Evolutionary conservation across 2,888 invertebrate genomes (phyloP), one percentile per base, ranked within the genome.

Genomic region (Ferrisia virgata): DNA sequence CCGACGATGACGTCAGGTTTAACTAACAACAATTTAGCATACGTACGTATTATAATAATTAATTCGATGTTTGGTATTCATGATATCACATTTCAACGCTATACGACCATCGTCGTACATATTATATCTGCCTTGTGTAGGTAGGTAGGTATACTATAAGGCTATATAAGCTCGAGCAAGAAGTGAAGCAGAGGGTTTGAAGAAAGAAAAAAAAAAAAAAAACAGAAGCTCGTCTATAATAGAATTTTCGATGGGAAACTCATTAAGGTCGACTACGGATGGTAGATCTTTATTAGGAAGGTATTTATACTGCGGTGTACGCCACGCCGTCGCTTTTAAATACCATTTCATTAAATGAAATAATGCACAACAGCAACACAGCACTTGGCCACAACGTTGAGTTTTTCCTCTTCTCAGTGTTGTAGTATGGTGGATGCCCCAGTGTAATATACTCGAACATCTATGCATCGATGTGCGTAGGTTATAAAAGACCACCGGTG

Each of bases 161-260:
- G n/a, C n/a, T n/a, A n/a, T n/a, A n/a, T n/a, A n/a, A n/a, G n/a
- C n/a, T n/a, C n/a, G n/a, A n/a, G n/a, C n/a, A n/a, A n/a, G n/a
- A n/a, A 36, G 8, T 8, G 36, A 36, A 8, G 8, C 36, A 36
- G 36, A 8, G 40, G 13, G 40, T 40, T n/a, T n/a, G n/a, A n/a
- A n/a, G n/a, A n/a, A 39, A 39, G 8, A 53, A 64, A 25, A 13
- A 28, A 4, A 28, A 13, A 13, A 9, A 64, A 33, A 72, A 33
- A 72, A 31, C 72, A 72, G 72, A 72, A 72, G 72, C 72, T 72
- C 58, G 58, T 22, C 25, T 25, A 11, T 36, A 72, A 72, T 72
- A 72, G 72, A 72, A 72, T 72, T 72, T 72, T 72, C 72, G 72
- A 72, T 72, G 72, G 72, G 72, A 72, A 72, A 72, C 72, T 72